Evolutionary conservation across 2,888 invertebrate species (phyloP).

Genomic region (Thyatira batis): DNA sequence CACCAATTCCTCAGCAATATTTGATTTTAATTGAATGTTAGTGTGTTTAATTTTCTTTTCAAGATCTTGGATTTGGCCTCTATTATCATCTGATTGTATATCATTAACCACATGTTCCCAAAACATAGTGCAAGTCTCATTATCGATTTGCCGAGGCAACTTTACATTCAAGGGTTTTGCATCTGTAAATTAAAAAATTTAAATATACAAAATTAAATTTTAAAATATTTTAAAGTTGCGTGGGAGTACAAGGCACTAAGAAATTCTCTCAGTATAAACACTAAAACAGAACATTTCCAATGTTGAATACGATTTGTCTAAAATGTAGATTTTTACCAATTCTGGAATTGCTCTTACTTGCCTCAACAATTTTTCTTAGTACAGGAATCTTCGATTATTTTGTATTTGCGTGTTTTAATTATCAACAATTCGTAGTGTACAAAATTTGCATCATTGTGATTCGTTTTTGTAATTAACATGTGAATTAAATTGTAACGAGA

Average conservation of each 20-base stretch:
- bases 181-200: constrained; percentile 49
- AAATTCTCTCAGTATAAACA: constrained; percentile 20
- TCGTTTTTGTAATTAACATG: too few relatives aligned
- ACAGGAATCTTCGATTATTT: too few relatives aligned
- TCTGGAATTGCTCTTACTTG: too few relatives aligned
- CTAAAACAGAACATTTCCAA: too few relatives aligned
- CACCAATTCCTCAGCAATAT: background rate
- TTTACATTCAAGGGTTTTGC: constrained; percentile 43
- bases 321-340: too few relatives aligned
- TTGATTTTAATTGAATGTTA: background rate
- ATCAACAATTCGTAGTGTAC: too few relatives aligned
- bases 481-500: too few relatives aligned
- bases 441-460: too few relatives aligned
- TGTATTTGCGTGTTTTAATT: too few relatives aligned
- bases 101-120: constrained; percentile 11
- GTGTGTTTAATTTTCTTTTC: background rate
- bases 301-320: too few relatives aligned
- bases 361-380: too few relatives aligned
- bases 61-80: background rate
- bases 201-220: constrained; percentile 6
- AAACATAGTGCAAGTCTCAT: constrained; percentile 17
- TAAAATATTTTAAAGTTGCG: constrained; percentile 27
- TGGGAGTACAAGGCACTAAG: constrained; percentile 69
- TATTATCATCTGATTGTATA: constrained; percentile 1
- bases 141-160: constrained; percentile 23